These are phyloP conservation scores for Nephrotoma flavescens DNA, from an alignment of 2,888 invertebrate genomes.

Conservation along the genomic window DNA sequence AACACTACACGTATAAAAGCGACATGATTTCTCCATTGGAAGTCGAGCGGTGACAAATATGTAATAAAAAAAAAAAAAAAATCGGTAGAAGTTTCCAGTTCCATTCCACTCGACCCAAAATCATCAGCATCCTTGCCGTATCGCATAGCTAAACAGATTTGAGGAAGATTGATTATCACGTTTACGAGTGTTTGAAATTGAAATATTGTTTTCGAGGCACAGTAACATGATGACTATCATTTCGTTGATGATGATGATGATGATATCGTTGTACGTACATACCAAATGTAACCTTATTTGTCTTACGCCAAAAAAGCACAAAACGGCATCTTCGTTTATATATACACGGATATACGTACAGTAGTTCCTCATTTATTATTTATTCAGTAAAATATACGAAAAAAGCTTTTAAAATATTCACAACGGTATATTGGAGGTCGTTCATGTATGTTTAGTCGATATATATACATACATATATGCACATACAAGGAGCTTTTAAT, in stretches of 20 bases:
- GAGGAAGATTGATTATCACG: background rate
- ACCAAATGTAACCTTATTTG: background rate
- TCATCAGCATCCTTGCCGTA: background rate
- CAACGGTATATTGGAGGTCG: background rate
- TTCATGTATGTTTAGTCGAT: background rate
- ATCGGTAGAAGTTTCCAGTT: no score
- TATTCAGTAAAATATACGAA: background rate
- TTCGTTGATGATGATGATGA: background rate
- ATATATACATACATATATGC: background rate
- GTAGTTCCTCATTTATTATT: background rate
- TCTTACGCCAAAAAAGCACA: background rate
- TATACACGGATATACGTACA: background rate
- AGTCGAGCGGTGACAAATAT: background rate
- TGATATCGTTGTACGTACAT: background rate
- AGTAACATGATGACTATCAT: background rate
- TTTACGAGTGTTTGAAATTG: background rate
- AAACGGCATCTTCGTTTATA: background rate
- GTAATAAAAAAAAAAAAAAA: background rate
- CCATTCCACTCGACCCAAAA: no score
- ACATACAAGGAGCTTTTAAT: background rate
- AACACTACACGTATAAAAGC: background rate
- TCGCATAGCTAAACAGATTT: background rate
- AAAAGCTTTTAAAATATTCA: background rate
- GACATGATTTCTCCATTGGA: background rate
- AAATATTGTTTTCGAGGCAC: background rate